Percentiles rank a stretch among this genome's conserved stretches.
Evolutionary conservation across 2,888 invertebrate genomes (phyloP).

Genomic region (Campaea margaritaria): DNA sequence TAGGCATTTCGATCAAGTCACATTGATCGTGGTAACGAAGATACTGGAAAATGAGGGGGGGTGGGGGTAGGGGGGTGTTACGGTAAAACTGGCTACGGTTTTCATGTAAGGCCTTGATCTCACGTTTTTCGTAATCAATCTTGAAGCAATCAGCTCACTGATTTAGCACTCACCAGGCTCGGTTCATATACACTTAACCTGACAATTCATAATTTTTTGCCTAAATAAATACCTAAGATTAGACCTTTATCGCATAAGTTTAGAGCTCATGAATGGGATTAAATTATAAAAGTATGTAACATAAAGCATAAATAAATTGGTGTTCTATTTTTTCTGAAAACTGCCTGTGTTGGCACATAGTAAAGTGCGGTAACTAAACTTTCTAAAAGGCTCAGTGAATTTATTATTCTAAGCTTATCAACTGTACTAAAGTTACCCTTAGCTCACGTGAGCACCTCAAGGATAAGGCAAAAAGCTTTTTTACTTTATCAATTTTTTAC

Average conservation of each 20-base stretch:
- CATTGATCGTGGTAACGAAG: too few species aligned
- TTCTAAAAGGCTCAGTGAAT: conserved; percentile 39
- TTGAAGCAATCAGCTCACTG: too few species aligned
- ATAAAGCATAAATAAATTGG: not conserved
- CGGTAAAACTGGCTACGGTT: too few species aligned
- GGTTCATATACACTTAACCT: too few species aligned
- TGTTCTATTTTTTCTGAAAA: conserved; percentile 1
- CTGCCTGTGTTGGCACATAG: conserved; percentile 9
- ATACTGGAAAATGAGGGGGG: too few species aligned
- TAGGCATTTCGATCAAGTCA: too few species aligned
- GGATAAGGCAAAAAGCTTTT: conserved; percentile 59
- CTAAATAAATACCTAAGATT: not conserved
- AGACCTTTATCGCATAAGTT: not conserved
- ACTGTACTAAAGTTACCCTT: conserved; percentile 44
- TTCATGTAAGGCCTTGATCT: too few species aligned
- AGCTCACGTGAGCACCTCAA: conserved; percentile 51
- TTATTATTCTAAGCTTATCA: conserved; percentile 44
- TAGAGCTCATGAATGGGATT: conserved; percentile 3
- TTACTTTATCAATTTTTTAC: conserved; percentile 52
- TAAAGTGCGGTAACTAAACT: conserved; percentile 35
- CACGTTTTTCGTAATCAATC: too few species aligned
- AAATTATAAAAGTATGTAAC: not conserved
- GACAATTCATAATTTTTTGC: not conserved
- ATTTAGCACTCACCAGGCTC: too few species aligned
- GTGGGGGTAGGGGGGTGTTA: too few species aligned